Conservation (phyloP, 2,888 invertebrate species). For the Mylabris sibirica region DNA sequence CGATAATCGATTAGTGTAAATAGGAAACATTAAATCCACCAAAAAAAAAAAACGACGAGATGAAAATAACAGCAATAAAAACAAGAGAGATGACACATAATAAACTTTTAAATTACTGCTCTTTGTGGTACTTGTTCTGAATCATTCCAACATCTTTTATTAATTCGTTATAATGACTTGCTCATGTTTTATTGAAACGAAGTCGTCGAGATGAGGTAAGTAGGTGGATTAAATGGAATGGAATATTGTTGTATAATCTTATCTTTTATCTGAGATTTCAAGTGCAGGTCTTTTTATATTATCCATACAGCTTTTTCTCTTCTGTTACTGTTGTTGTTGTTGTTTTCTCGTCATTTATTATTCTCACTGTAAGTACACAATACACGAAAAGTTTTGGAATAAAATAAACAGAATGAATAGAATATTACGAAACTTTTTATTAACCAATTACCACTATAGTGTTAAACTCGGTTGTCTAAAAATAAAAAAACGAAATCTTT, state of each 20-base stretch:
- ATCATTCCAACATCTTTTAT: conserved; percentile 15
- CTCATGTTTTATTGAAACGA: conserved; percentile 17
- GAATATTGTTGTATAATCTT: conserved; percentile 1
- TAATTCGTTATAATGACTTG: conserved; percentile 15
- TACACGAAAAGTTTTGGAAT: conserved; percentile 3
- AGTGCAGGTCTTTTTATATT: not conserved
- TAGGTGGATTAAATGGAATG: conserved; percentile 8
- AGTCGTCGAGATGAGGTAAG: not conserved
- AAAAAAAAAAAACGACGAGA: no score
- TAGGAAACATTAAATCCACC: no score
- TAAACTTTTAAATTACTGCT: conserved; percentile 25
- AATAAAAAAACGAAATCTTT: not conserved
- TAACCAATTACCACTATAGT: not conserved
- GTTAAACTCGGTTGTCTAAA: not conserved
- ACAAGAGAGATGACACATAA: conserved; percentile 22
- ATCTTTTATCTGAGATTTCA: conserved; percentile 5
- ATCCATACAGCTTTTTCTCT: not conserved
- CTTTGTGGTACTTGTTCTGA: conserved; percentile 18
- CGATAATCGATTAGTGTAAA: conserved; percentile 21
- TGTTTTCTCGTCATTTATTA: not conserved
- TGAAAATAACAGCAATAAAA: conserved; percentile 27
- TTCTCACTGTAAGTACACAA: not conserved
- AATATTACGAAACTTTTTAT: conserved; percentile 5
- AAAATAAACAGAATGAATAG: conserved; percentile 5
- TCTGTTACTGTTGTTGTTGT: not conserved